phyloP scores from a whole-genome alignment of 2,888 invertebrate species.

The Oscheius myriophilus region DNA sequence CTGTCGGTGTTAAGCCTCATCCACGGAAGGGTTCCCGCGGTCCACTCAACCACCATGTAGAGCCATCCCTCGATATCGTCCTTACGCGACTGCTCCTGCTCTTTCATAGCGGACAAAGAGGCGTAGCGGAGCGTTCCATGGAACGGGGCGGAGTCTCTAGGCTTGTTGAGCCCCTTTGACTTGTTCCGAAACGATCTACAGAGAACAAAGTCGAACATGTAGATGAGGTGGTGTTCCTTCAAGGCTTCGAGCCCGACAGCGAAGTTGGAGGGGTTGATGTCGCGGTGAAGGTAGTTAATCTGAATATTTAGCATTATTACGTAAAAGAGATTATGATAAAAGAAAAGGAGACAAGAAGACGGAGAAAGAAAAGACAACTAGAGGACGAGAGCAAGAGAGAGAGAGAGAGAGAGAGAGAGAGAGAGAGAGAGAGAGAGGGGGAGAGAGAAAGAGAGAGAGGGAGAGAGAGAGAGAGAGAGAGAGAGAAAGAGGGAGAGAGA shows the following conservation, averaged over 20 bases:
- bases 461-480: no score
- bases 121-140: constrained; percentile 64
- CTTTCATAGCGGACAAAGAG: constrained; percentile 48
- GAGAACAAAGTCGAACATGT: constrained; percentile 62
- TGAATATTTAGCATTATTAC: constrained; percentile 18
- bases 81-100: constrained; percentile 55
- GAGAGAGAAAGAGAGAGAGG: no score
- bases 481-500: no score
- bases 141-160: constrained; percentile 53
- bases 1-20: constrained; percentile 45
- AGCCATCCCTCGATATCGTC: constrained; percentile 65
- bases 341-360: no score
- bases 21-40: constrained; percentile 59
- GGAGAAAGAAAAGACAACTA: no score
- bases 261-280: constrained; percentile 59
- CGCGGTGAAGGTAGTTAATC: constrained; percentile 60
- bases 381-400: no score
- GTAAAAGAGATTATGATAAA: no score
- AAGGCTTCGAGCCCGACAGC: constrained; percentile 50
- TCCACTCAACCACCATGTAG: constrained; percentile 65
- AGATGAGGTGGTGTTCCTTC: constrained; percentile 53
- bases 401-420: no score
- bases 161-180: constrained; percentile 38
- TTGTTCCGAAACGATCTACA: constrained; percentile 45
- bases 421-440: no score